Evolutionary conservation across 2,797 vertebrate species (phyloP).

Genomic region (Distichodus sexfasciatus): DNA sequence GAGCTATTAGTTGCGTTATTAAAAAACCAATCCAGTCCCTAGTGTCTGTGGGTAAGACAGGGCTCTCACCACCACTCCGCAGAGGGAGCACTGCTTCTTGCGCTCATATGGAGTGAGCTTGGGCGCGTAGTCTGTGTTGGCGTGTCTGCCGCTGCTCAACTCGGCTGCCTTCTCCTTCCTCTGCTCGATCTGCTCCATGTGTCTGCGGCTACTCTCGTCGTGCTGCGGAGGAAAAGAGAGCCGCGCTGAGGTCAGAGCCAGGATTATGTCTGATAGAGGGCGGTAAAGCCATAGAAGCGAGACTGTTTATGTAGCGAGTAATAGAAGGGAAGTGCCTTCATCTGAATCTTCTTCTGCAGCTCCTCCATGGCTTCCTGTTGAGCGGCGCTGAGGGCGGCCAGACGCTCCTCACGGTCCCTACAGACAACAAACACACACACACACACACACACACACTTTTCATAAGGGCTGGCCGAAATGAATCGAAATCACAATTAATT

Average conservation of each 20-base stretch:
- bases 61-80: conserved; percentile 82
- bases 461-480: too few relatives aligned
- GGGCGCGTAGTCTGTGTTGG: conserved; percentile 93
- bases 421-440: neutral
- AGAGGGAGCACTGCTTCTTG: conserved; percentile 94
- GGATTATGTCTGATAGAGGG: neutral
- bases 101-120: conserved; percentile 96
- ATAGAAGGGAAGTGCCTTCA: conserved; percentile 78
- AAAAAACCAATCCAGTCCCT: too few relatives aligned
- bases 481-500: too few relatives aligned
- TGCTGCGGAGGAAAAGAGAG: conserved; percentile 72
- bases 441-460: too few relatives aligned
- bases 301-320: neutral
- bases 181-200: conserved; percentile 99
- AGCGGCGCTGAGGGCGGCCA: conserved; percentile 95
- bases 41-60: neutral
- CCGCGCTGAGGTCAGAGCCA: neutral
- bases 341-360: conserved; percentile 98
- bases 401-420: conserved; percentile 92
- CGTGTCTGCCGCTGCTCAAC: conserved; percentile 93
- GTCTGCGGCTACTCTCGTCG: conserved; percentile 94
- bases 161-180: conserved; percentile 98
- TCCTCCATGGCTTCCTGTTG: conserved; percentile 99
- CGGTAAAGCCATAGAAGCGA: too few relatives aligned
- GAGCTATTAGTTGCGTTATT: too few relatives aligned